A percentile compares a stretch with the other conserved stretches of the same genome.
Evolutionary conservation across 1,140 invertebrate species (phyloP).

Genomic region (Meloidogyne hapla): DNA sequence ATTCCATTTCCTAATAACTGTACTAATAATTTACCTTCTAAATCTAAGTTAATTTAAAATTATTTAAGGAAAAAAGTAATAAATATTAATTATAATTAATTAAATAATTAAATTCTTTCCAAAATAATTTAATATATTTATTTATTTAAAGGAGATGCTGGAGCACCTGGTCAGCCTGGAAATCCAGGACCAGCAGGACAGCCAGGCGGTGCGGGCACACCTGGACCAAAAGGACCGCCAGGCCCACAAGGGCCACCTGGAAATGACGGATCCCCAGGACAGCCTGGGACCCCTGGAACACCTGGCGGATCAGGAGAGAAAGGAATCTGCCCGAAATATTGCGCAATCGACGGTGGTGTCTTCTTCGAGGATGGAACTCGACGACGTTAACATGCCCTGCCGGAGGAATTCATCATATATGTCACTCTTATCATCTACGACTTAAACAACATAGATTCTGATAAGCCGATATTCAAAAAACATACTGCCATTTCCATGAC

Average conservation of each 20-base stretch:
- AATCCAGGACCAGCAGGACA: constrained; percentile 32
- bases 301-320: constrained; percentile 38
- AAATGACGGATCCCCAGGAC: constrained; percentile 45
- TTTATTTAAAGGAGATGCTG: constrained; percentile 32
- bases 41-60: no score
- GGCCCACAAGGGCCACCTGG: constrained; percentile 41
- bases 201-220: constrained; percentile 35
- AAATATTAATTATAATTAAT: no score
- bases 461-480: neutral
- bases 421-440: neutral
- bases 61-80: no score
- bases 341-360: constrained; percentile 48
- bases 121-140: neutral
- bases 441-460: neutral
- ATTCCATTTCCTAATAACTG: no score
- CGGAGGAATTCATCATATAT: neutral
- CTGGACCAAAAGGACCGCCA: constrained; percentile 44
- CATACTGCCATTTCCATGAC: neutral
- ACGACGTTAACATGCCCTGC: constrained; percentile 12
- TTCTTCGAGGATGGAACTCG: constrained; percentile 52
- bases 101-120: no score
- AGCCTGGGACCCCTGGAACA: constrained; percentile 39
- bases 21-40: no score
- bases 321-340: constrained; percentile 50
- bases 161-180: constrained; percentile 39